Base-by-base conservation (phyloP, 2,113 vertebrate species). In the Nymphicus hollandicus region DNA sequence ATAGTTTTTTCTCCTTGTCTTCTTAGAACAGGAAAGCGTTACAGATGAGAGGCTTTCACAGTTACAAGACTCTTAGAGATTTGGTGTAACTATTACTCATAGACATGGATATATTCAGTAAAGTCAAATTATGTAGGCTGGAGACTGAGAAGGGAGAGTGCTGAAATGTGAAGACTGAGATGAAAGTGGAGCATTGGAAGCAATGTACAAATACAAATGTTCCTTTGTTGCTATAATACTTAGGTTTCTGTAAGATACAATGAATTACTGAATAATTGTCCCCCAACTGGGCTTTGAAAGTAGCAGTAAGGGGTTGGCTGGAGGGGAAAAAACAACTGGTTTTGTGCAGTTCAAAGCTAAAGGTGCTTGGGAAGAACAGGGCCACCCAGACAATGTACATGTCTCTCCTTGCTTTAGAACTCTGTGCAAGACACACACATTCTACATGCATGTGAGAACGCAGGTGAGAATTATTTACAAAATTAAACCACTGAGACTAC, bases 371-470 rank as follows among this genome's bases (percentile, higher is more conserved):
- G n/a, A 79, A 71, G 28, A 70, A 35, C 20, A 7, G 35, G 10
- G 31, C 13, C 4, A 11, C 6, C 15, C 29, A 50, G 29, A 22
- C 11, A 44, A 12, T 3, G 2, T 15, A 10, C 14, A 23, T 1
- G 0, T 44, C 33, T 73, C 15, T 41, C 37, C 50, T 56, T 73
- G 7, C 5, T 56, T 74, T 49, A 17, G 44, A 41, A 33, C 5
- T 71, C 17, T 39, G 11, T 39, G 9, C 33, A 60, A 76, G 50
- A 31, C 39, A 17, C 13, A 10, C 9, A 2, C 44, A 8, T 47
- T 13, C 27, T 66, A 58, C n/a, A 11, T 8, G 7, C 11, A 10
- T 0, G 0, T 74, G 17, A 58, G 28, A 74, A 60, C 3, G 9
- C 20, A 49, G 29, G 17, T 60, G 41, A 87, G 24, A 78, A 20